phyloP scores from a whole-genome alignment of 2,113 vertebrate genomes.

The Setophaga coronata region DNA sequence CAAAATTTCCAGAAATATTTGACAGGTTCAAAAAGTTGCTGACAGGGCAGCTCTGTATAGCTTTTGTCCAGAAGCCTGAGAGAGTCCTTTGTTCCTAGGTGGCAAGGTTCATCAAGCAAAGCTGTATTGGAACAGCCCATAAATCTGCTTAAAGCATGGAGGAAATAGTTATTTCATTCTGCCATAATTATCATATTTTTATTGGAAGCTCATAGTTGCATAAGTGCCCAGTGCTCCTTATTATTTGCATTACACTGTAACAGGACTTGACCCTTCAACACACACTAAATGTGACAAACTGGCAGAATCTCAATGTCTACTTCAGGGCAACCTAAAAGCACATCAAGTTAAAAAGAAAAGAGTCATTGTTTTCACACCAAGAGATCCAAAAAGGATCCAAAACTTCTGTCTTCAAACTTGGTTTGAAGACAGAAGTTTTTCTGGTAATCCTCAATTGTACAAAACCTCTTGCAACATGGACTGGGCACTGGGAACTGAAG shows the following conservation, averaged over 20 bases:
- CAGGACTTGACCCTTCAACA: not conserved
- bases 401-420: no score
- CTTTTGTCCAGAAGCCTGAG: not conserved
- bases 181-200: not conserved
- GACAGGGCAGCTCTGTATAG: not conserved
- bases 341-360: accelerated
- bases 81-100: not conserved
- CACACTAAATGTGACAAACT: not conserved
- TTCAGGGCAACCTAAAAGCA: not conserved
- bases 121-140: not conserved
- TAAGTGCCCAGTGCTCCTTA: not conserved
- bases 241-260: not conserved
- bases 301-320: not conserved
- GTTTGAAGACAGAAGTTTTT: not conserved
- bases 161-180: not conserved
- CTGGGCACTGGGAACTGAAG: not conserved
- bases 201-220: not conserved
- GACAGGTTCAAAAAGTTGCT: not conserved
- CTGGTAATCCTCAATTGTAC: not conserved
- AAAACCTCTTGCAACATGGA: not conserved
- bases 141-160: not conserved
- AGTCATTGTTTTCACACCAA: not conserved
- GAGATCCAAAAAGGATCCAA: not conserved
- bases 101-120: slow-evolving; percentile 46
- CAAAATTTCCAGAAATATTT: not conserved